Conservation (phyloP, 1,140 invertebrate genomes). For the Eulimnadia texana region DNA sequence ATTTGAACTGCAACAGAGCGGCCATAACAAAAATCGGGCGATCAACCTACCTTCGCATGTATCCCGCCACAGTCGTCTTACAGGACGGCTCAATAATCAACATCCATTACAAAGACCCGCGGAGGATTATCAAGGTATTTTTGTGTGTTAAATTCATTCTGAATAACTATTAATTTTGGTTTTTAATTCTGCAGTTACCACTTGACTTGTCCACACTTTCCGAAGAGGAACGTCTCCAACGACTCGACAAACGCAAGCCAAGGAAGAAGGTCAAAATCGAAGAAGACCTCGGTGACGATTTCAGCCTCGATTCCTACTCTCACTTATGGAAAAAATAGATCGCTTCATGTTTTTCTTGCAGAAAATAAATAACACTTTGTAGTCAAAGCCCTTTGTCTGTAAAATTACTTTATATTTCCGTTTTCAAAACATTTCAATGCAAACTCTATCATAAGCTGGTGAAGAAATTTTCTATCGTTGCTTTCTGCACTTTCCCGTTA, state of each 20-base stretch:
- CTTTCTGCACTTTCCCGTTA: background rate
- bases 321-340: conserved; percentile 15
- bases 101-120: conserved; percentile 64
- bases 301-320: conserved; percentile 23
- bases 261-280: conserved; percentile 58
- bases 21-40: conserved; percentile 35
- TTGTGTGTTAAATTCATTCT: background rate
- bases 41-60: conserved; percentile 47
- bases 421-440: no score
- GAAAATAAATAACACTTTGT: background rate
- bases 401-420: background rate
- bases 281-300: conserved; percentile 57
- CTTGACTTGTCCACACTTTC: conserved; percentile 50
- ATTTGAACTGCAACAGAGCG: background rate
- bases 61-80: conserved; percentile 57
- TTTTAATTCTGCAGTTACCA: conserved; percentile 47
- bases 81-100: conserved; percentile 70
- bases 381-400: background rate
- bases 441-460: background rate
- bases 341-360: no score
- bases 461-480: background rate
- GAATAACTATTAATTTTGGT: conserved; percentile 13
- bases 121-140: conserved; percentile 60
- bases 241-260: conserved; percentile 51
- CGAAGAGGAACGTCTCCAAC: conserved; percentile 47